Base-by-base conservation (phyloP, 2,888 invertebrate genomes). In the Crematogaster levior region DNA sequence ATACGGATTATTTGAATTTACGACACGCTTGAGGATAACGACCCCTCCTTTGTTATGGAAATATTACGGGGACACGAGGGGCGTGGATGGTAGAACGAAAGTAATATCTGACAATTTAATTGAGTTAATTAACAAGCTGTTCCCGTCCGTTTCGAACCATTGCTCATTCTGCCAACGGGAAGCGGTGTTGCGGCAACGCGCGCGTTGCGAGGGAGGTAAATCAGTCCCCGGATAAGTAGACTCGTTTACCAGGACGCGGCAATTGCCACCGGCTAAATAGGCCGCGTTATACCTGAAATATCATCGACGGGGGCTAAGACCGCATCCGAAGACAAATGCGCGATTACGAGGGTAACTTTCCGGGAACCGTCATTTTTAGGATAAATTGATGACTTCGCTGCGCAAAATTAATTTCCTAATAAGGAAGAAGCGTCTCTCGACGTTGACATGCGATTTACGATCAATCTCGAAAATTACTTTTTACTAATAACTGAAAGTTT, bases 111-210 rank as follows among this genome's bases (percentile, higher is more conserved):
- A 74, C 74, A 68, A 75, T 84, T 80, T 82, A 82, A 84, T 84
- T 75, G 82, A 79, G 84, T 84, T 84, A 84, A 84, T 84, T 74
- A 84, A 82, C 84, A 61, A 79, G 79, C 79, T 75, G 65, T 46
- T 73, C 73, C 65, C 70, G 48, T 30, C 63, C 61, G 73, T 58
- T 68, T 70, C 77, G 37, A 43, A 63, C 70, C 70, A 84, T 70
- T 66, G 82, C 81, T 82, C 79, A 77, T 75, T 40, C 58, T 21
- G 58, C 58, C 60, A 74, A 74, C 73, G 73, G 60, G 63, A 81
- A 81, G 43, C 83, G 66, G 66, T 53, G 73, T 66, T 73, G 65
- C 72, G 73, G 81, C 51, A 18, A 53, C 48, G 46, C 34, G 46
- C 34, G 46, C 37, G 43, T 43, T 37, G 53, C 56, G 27, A 61